Evolutionary conservation across 1,140 invertebrate species (phyloP), one percentile per base, ranked within the genome.

Genomic region (Philopotamus ludificatus): DNA sequence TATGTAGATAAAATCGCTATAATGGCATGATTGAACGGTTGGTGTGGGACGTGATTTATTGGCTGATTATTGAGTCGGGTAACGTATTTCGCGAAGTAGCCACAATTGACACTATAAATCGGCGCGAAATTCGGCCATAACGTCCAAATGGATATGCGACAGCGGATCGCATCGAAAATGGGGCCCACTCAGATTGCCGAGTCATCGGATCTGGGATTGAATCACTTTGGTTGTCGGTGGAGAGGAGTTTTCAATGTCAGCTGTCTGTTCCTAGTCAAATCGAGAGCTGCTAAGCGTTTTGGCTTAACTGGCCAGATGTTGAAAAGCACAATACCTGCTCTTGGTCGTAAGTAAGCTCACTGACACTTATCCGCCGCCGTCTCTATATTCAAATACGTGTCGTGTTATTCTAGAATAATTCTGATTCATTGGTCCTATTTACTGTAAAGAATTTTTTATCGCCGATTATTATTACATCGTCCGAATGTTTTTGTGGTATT

Each of bases 181-280:
- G 25, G 59, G 58, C 62, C 45, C 12, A 34, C 15, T 9, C n/a
- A 26, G 61, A 61, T 61, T 25, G 64, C 49, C 64, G 10, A 60
- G 64, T 66, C 64, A 66, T 49, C 42, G 57, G 25, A 44, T 39
- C n/a, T 53, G 28, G 47, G 47, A 61, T 66, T 60, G 58, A 66
- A 61, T 61, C 49, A 54, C 60, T 51, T 62, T 23, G 22, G 20
- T 8, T 28, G 41, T 60, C 47, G 58, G 44, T 42, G 47, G 34
- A 15, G 42, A 12, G 61, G 54, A 58, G 47, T 47, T 49, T 49
- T 61, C 58, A 60, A 54, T 66, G 64, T 66, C 64, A 66, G 58
- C 44, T 41, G 64, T 66, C 64, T 66, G 41, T 65, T 51, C 26
- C 57, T 16, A 66, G 64, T 61, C 64, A 66, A 53, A 23, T 60